Evolutionary conservation across 2,888 invertebrate genomes (phyloP).

Genomic region (Ornithoptera priamus): DNA sequence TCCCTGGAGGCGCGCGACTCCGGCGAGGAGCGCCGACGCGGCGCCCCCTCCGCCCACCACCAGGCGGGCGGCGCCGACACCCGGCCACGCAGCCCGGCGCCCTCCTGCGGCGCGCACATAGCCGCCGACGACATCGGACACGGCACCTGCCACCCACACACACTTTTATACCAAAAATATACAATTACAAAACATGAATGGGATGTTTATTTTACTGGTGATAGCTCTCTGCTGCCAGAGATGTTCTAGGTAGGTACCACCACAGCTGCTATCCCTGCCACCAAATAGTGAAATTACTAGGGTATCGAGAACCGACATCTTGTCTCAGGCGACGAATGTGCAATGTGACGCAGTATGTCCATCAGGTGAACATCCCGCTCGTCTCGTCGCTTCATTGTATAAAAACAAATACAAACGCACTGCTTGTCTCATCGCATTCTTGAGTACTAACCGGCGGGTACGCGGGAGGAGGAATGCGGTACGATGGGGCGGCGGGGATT

Average conservation of each 20-base stretch:
- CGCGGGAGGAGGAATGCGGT: slow-evolving; percentile 53
- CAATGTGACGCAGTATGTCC: no score
- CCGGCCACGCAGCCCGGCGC: slow-evolving; percentile 51
- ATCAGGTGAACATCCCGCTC: not conserved
- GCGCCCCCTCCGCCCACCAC: slow-evolving; percentile 46
- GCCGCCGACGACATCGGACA: slow-evolving; percentile 33
- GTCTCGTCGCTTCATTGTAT: no score
- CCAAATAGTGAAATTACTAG: no score
- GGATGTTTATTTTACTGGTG: no score
- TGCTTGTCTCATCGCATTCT: not conserved
- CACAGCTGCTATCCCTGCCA: no score
- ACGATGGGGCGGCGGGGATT: slow-evolving; percentile 42
- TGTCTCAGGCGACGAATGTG: no score
- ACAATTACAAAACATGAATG: no score
- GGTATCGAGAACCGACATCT: no score
- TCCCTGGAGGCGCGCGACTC: slow-evolving; percentile 61
- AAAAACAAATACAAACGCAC: no score
- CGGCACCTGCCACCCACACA: slow-evolving; percentile 36
- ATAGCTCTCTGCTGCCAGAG: no score
- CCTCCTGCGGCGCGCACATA: slow-evolving; percentile 36
- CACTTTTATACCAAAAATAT: not conserved
- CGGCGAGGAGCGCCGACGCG: slow-evolving; percentile 65
- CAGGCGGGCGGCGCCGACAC: slow-evolving; percentile 61
- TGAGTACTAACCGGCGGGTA: slow-evolving; percentile 50
- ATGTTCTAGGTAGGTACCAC: no score